Base-by-base conservation (phyloP, 2,888 invertebrate species). In the Phyto melanocephala region DNA sequence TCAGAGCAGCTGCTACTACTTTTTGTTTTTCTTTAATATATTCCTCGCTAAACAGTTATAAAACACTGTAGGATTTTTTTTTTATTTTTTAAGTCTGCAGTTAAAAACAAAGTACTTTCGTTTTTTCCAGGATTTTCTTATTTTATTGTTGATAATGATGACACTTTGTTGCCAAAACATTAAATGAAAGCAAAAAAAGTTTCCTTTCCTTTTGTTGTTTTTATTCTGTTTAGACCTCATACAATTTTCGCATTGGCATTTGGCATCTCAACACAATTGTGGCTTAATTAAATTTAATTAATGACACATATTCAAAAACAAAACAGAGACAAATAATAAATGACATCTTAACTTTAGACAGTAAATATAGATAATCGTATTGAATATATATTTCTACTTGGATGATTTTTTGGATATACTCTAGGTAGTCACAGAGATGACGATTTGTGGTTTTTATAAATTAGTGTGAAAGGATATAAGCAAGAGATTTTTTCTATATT, bases 281-380 rank as follows among this genome's bases (percentile, higher is more conserved):
- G 35, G 35, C 54, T 65, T 75, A 75, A 75, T 75, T 75, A 65
- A 65, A 56, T 56, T 65, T 47, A 37, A 75, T 75, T 75, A 75
- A 56, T 75, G 54, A 56, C 15, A 72, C 17, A 58, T 47, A 45
- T 28, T 28, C 6, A 6, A 28, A 28, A 28, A 3, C 28, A 28
- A 28, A 28, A 3, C n/a, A 74, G 28, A 58, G 11, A 24, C 15
- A 15, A 22, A 68, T 17, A 33, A 11, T 45, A 24, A 15, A 42
- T 17, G 13, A 63, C 20, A 33, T 3, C 17, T 33, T 7, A 33
- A 63, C 15, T 28, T 45, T 28, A 28, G 20, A 13, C 20, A 11
- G 24, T 1, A 33, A 56, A 11, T 33, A 3, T 15, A 33, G 15
- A 15, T 28, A 28, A 24, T 2, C 3, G 28, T 8, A 2, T 33